Conservation (phyloP, 2,113 vertebrate genomes). For the Verasper variegatus region DNA sequence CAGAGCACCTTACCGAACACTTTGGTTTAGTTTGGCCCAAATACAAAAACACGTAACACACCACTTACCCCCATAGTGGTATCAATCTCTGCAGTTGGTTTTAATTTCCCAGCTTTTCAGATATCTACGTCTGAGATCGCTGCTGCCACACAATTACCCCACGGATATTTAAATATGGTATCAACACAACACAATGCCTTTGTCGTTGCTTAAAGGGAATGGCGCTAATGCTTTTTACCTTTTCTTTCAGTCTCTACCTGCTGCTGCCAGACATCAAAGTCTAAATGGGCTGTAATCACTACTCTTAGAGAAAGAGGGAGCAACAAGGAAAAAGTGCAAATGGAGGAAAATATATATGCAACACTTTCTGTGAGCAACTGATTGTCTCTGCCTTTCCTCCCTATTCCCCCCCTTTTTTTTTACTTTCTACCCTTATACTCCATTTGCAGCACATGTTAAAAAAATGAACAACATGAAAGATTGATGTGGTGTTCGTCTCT, state of each 20-base stretch:
- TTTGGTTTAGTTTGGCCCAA: not conserved
- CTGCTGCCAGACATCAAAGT: not conserved
- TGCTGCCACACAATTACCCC: not conserved
- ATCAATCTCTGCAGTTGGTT: too few species aligned
- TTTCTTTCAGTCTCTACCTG: not conserved
- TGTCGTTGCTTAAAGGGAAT: not conserved
- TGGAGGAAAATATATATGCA: not conserved
- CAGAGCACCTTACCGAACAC: not conserved
- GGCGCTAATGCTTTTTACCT: not conserved
- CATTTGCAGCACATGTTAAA: not conserved
- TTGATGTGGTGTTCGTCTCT: not conserved
- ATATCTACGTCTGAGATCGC: not conserved
- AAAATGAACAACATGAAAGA: not conserved
- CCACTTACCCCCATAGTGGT: too few species aligned
- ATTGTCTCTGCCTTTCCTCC: not conserved
- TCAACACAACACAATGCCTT: not conserved
- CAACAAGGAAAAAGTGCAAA: not conserved
- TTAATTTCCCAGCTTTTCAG: not conserved
- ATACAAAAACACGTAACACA: too few species aligned
- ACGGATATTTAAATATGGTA: not conserved
- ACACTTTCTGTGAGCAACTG: not conserved
- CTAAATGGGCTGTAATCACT: not conserved
- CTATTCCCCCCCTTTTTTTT: not conserved
- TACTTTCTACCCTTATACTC: not conserved
- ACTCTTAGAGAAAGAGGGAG: not conserved